Evolutionary conservation across 2,888 invertebrate genomes (phyloP).

Genomic region (Rhagonycha lutea): DNA sequence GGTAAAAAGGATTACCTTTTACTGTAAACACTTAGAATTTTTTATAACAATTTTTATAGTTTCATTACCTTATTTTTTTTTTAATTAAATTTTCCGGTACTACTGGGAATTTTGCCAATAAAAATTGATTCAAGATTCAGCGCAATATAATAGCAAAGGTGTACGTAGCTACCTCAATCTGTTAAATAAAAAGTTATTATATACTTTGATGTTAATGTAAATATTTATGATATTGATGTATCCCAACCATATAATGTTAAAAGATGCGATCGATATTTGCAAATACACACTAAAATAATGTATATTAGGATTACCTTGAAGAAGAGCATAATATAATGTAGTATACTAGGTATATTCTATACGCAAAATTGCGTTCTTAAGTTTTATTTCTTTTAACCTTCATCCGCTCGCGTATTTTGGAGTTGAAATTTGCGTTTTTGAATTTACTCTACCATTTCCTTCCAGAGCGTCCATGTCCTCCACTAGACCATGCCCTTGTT

Average conservation of each 20-base stretch:
- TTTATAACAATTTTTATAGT: not conserved
- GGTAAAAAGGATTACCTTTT: not conserved
- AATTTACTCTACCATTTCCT: too few species aligned
- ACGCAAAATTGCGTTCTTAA: not conserved
- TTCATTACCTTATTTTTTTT: too few species aligned
- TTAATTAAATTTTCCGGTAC: too few species aligned
- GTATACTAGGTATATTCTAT: not conserved
- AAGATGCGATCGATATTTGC: constrained; percentile 2
- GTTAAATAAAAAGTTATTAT: not conserved
- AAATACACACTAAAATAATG: not conserved
- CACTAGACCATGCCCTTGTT: too few species aligned
- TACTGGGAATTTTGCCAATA: too few species aligned
- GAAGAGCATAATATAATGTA: not conserved
- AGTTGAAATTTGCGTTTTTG: too few species aligned
- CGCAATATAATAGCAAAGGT: not conserved
- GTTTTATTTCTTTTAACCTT: not conserved
- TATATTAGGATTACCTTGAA: not conserved
- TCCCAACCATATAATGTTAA: constrained; percentile 13
- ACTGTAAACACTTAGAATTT: not conserved
- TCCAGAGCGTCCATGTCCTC: too few species aligned
- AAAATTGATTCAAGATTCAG: too few species aligned
- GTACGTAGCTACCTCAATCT: not conserved
- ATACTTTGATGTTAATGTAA: constrained; percentile 15
- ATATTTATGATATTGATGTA: constrained; percentile 9
- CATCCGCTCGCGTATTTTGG: too few species aligned